Percentiles rank a stretch among this genome's conserved stretches.
Evolutionary conservation across 2,113 vertebrate genomes (phyloP).

Genomic region (Rhombomys opimus): DNA sequence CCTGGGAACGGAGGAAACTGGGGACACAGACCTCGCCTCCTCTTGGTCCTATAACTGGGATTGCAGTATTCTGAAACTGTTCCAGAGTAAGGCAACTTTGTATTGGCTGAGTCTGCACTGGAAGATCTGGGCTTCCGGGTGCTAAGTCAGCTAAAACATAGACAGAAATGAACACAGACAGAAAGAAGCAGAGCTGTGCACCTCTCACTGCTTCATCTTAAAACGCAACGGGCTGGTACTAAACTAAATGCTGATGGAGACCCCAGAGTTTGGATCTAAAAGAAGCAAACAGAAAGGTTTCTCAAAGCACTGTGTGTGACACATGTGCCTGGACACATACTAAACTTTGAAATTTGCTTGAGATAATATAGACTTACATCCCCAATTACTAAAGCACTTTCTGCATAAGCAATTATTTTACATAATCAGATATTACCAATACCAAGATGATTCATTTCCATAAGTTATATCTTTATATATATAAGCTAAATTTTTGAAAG

Average conservation of each 20-base stretch:
- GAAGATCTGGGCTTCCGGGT: background rate
- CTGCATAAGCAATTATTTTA: background rate
- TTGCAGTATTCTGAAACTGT: background rate
- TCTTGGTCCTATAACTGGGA: background rate
- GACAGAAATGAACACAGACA: background rate
- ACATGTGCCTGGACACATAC: background rate
- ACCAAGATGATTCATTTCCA: background rate
- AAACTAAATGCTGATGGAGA: background rate
- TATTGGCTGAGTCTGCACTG: background rate
- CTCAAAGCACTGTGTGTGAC: background rate
- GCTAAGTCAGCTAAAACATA: background rate
- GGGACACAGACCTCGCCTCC: background rate
- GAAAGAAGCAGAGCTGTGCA: background rate
- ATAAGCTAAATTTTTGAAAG: conserved; percentile 29
- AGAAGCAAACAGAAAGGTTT: background rate
- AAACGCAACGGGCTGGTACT: background rate
- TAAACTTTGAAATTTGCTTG: background rate
- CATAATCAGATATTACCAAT: background rate
- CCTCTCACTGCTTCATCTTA: background rate
- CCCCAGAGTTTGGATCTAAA: background rate
- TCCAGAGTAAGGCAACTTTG: background rate
- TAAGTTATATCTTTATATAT: background rate
- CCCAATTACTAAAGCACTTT: conserved; percentile 35
- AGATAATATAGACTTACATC: background rate
- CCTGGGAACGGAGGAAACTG: background rate